Evolutionary conservation across 2,113 vertebrate species (phyloP).

Genomic region (Eira barbara): DNA sequence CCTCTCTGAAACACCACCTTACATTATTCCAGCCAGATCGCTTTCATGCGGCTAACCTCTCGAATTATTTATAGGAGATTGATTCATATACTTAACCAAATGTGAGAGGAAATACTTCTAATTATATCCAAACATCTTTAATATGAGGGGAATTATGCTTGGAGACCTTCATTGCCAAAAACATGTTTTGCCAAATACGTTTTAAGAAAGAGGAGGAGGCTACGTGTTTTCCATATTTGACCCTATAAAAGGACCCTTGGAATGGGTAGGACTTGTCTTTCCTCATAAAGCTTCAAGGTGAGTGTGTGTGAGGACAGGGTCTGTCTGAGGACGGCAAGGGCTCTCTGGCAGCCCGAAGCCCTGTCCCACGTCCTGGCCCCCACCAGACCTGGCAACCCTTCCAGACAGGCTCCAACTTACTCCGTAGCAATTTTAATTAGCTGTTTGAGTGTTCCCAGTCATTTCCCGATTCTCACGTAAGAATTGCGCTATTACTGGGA

Average conservation of each 20-base stretch:
- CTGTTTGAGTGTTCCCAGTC: not conserved
- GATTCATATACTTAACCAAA: slow-evolving; percentile 83
- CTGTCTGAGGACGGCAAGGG: slow-evolving; percentile 20
- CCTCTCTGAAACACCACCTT: slow-evolving; percentile 70
- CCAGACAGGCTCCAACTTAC: slow-evolving; percentile 19
- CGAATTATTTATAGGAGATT: slow-evolving; percentile 87
- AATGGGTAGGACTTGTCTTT: slow-evolving; percentile 77
- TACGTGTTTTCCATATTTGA: slow-evolving; percentile 75
- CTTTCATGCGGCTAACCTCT: slow-evolving; percentile 64
- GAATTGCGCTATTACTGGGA: not conserved
- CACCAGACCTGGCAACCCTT: slow-evolving; percentile 45
- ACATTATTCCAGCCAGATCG: slow-evolving; percentile 69
- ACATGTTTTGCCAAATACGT: slow-evolving; percentile 84
- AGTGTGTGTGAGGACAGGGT: slow-evolving; percentile 71
- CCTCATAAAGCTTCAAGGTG: slow-evolving; percentile 81
- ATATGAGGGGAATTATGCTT: slow-evolving; percentile 80
- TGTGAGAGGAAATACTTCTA: slow-evolving; percentile 84
- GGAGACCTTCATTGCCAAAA: slow-evolving; percentile 83
- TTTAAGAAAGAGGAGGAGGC: slow-evolving; percentile 84
- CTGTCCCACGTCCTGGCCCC: slow-evolving; percentile 62
- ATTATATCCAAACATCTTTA: slow-evolving; percentile 85
- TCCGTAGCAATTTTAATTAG: slow-evolving; percentile 45
- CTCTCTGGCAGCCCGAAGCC: slow-evolving; percentile 28
- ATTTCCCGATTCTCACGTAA: slow-evolving; percentile 46
- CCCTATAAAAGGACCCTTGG: slow-evolving; percentile 83